Base-by-base conservation (phyloP, 2,113 vertebrate species). In the Columba livia region DNA sequence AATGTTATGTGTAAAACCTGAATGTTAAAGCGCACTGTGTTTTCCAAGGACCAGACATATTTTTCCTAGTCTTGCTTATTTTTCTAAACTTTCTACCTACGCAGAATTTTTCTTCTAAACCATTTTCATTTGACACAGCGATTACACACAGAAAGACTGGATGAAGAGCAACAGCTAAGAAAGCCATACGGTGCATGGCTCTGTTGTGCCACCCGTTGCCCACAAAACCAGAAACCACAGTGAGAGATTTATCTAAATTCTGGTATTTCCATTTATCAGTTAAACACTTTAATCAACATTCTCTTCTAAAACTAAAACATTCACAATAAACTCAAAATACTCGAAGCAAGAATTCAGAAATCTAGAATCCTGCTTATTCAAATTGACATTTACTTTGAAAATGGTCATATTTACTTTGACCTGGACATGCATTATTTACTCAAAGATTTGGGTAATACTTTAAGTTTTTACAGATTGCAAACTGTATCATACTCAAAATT, bases 71-170 rank as follows among this genome's bases (percentile, higher is more conserved):
- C 64, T 93, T 88, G 85, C n/a, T 92, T 97, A 94, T 96, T 97
- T 96, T 97, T 96, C 86, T 93, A 95, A 97, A 96, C 95, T 96
- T 97, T 95, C 94, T 95, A 96, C 92, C 94, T 89, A 95, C 9
- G 36, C 2, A 40, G 70, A 93, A 88, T 90, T 96, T 93, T 94
- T 93, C 88, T 66, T 79, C 34, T 65, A 60, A 48, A 84, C 50
- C 61, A 44, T 61, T 92, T 96, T 60, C 20, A 67, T 48, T 19
- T 90, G 65, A 95, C 75, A 79, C 20, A 86, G 44, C 79, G 36
- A 96, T 74, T 34, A 67, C 9, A 25, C 12, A 28, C 16, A 19
- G 65, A 75, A 85, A 75, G n/a, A 64, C 20, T 51, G 26, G n/a
- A 77, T 77, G 28, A 78, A 60, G 28, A 86, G 31, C 71, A 34